These are phyloP conservation scores for Brachymystax lenok DNA, from an alignment of 2,797 vertebrate species.

Conservation along the genomic window DNA sequence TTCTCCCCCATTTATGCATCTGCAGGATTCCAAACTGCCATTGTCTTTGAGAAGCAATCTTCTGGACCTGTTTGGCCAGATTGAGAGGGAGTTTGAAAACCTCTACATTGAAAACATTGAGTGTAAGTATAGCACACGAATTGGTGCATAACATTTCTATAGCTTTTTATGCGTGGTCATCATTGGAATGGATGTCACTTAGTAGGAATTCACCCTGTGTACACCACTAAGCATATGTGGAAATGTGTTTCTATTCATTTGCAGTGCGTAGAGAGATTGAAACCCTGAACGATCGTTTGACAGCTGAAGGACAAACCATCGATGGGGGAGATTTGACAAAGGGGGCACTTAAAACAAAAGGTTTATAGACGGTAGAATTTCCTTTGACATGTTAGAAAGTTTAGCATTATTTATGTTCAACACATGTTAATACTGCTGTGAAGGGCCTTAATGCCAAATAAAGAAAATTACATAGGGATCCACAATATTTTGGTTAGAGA, in stretches of 20 bases:
- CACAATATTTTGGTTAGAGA: not conserved
- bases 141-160: not conserved
- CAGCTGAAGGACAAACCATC: conserved; percentile 88
- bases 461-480: not conserved
- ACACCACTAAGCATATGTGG: not conserved
- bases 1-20: not conserved
- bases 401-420: not conserved
- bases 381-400: not conserved
- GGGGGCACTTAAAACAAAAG: conserved; percentile 97
- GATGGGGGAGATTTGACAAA: conserved; percentile 94
- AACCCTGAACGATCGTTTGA: conserved; percentile 91
- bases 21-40: conserved; percentile 94
- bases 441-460: not conserved
- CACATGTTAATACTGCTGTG: not conserved
- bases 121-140: conserved; percentile 74
- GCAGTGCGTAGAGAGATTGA: conserved; percentile 95
- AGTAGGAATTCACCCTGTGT: not conserved
- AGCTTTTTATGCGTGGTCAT: not conserved
- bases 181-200: not conserved
- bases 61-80: conserved; percentile 95
- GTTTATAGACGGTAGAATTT: conserved; percentile 60
- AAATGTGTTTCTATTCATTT: conserved; percentile 11
- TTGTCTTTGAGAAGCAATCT: conserved; percentile 90
- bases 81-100: conserved; percentile 97
- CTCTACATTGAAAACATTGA: conserved; percentile 98